Base-by-base conservation (phyloP, 2,797 vertebrate species). In the Anisognathus igniventris region DNA sequence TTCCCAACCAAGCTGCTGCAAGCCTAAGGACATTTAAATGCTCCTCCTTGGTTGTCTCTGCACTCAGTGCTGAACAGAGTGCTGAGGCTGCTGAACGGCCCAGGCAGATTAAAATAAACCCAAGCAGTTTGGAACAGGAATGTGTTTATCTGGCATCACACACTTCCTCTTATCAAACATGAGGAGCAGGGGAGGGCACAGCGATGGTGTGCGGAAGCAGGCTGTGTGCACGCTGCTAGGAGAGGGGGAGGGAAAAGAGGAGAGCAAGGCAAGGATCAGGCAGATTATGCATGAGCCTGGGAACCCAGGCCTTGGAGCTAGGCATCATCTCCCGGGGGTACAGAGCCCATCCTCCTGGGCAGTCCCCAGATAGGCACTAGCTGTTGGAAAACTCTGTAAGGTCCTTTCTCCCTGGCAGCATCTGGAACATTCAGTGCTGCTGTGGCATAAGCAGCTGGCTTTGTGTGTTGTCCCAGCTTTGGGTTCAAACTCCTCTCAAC, bases 71-170 rank as follows among this genome's bases (percentile, higher is more conserved):
- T 68, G 91, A 91, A 22, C 84, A 86, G 92, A 96, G 91, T 93
- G 95, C 95, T 96, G 95, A 97, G 91, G 82, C 95, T 96, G 96
- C 95, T 94, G 95, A 96, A 96, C 60, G 42, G 95, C 95, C 95
- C 81, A 90, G 82, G 96, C 96, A 94, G 96, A 96, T 96, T 96
- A 96, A 97, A 97, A 97, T 96, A 97, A 97, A 96, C 88, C 89
- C 88, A 89, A 92, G 91, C 88, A 94, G 93, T 95, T 96, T 96
- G 90, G 91, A 95, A 93, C 79, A 75, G 83, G 94, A 90, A 94
- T 80, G 93, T 89, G 92, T 96, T 96, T 96, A 96, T 94, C 95
- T 96, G 94, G 93, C 89, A 97, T 93, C 76, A 1, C 70, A 91
- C 87, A 71, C 88, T 95, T 95, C 94, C 88, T 95, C 92, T 94